Base-by-base conservation (phyloP, 2,888 invertebrate genomes). In the Hyles lineata region DNA sequence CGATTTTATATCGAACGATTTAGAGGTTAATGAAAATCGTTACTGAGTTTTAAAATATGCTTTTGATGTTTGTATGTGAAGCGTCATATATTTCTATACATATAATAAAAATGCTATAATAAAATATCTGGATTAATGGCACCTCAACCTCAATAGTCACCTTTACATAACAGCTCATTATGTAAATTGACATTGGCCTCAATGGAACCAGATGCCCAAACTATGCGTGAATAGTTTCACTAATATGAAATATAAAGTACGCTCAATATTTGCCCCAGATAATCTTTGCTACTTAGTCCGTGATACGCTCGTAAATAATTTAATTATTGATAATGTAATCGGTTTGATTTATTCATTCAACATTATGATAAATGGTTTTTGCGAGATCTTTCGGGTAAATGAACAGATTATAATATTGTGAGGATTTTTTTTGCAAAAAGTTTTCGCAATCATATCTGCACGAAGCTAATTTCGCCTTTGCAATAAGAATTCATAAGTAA, bases 121-220 rank as follows among this genome's bases (percentile, higher is more conserved):
- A 67, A 67, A 55, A 67, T n/a, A 23, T 43, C 21, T 67, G n/a
- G 17, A 50, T 50, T 50, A 67, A 17, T 67, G 23, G 7, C 9
- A n/a, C n/a, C n/a, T n/a, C n/a, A n/a, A n/a, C n/a, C n/a, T n/a
- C n/a, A 3, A 23, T 43, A 67, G 21, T 67, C 62, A n/a, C 35
- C 62, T 35, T 50, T 67, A 67, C 23, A 67, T 50, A 67, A 67
- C 43, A 50, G 6, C 21, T 50, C 61, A 19, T 50, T 50, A 50
- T 50, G 63, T 63, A 21, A 67, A 23, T 50, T 50, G 67, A 67
- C 50, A 67, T 67, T 67, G 67, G 50, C 67, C 67, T 67, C 43
- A 50, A 50, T 67, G 15, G 23, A 67, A 50, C 67, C 21, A 50
- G 50, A 50, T 67, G 43, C 43, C 23, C 23, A 50, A 50, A 50